Conservation (phyloP, 2,888 invertebrate genomes). For the Erebia ligea region DNA sequence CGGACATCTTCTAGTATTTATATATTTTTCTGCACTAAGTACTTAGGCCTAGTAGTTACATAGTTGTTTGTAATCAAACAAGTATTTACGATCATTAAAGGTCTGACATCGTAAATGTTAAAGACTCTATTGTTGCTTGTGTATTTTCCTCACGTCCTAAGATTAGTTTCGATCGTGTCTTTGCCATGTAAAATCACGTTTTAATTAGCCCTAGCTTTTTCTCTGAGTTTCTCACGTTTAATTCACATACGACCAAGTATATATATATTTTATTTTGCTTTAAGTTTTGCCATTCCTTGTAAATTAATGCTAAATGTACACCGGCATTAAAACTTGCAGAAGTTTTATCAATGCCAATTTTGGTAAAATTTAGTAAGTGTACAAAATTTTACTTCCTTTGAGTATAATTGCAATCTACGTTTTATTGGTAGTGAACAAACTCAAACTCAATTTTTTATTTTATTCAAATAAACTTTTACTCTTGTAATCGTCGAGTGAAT, state of each 20-base stretch:
- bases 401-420: too few relatives aligned
- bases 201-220: constrained; percentile 19
- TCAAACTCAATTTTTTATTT: too few relatives aligned
- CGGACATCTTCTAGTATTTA: too few relatives aligned
- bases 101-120: constrained; percentile 14
- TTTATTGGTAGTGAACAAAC: too few relatives aligned
- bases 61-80: constrained; percentile 11
- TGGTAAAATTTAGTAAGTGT: too few relatives aligned
- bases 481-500: too few relatives aligned
- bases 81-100: constrained; percentile 10
- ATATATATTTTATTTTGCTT: neutral
- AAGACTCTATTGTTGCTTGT: constrained; percentile 10
- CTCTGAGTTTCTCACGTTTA: constrained; percentile 24
- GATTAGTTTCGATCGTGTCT: constrained; percentile 19
- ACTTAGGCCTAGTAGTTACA: neutral
- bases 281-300: too few relatives aligned
- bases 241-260: neutral
- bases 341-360: too few relatives aligned
- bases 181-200: constrained; percentile 23
- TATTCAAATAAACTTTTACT: too few relatives aligned
- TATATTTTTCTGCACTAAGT: neutral
- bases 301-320: too few relatives aligned
- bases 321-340: too few relatives aligned
- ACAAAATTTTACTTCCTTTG: too few relatives aligned
- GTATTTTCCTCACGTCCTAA: constrained; percentile 23